Evolutionary conservation across 2,888 invertebrate species (phyloP).

Genomic region (Antheraea assamensis): DNA sequence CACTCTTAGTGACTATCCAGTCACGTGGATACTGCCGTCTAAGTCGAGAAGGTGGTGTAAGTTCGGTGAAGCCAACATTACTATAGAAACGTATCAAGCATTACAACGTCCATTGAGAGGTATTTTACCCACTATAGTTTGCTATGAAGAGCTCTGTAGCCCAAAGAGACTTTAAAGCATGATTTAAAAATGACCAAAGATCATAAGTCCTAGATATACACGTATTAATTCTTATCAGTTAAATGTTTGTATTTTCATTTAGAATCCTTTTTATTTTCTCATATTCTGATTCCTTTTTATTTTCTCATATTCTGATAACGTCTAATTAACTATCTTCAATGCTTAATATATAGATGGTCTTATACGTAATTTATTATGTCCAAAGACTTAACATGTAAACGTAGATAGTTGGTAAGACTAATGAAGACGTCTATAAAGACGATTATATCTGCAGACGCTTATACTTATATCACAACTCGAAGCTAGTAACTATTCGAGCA

Average conservation of each 20-base stretch:
- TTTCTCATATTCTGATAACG: not conserved
- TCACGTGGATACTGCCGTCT: too few species aligned
- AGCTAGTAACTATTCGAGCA: not conserved
- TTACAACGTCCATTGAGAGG: too few species aligned
- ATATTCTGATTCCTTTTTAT: not conserved
- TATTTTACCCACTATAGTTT: too few species aligned
- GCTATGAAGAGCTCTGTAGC: too few species aligned
- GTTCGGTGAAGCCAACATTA: too few species aligned
- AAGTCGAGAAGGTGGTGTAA: too few species aligned
- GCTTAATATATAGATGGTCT: not conserved
- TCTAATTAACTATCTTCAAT: not conserved
- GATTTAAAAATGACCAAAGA: too few species aligned
- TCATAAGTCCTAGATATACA: not conserved
- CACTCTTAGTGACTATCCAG: too few species aligned
- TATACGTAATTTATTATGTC: not conserved
- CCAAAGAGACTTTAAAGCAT: too few species aligned
- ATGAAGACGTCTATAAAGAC: conserved; percentile 8
- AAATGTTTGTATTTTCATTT: not conserved
- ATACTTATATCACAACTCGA: not conserved
- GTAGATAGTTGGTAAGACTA: not conserved
- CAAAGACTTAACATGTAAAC: not conserved
- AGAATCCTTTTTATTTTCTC: not conserved
- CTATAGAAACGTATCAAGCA: too few species aligned
- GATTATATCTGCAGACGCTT: not conserved
- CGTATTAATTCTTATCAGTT: not conserved